Conservation (phyloP, 2,797 vertebrate genomes). For the Hoplostethus mediterraneus region DNA sequence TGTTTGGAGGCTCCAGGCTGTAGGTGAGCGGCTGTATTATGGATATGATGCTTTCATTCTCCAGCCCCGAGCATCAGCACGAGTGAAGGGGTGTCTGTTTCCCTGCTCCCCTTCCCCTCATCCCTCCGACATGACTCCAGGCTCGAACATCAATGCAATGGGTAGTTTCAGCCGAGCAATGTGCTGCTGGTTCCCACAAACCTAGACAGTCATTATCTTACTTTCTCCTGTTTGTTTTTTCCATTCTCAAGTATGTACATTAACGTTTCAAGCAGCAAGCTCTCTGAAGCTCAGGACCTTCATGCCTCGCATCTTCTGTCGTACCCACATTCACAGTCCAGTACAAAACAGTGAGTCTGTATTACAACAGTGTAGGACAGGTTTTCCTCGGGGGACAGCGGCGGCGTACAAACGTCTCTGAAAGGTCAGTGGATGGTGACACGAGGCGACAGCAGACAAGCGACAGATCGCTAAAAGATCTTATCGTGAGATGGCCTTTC, state of each 20-base stretch:
- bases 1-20: conserved; percentile 15
- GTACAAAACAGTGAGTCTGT: background rate
- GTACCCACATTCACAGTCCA: background rate
- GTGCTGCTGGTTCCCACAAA: too few species aligned
- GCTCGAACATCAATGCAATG: background rate
- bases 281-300: background rate
- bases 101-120: conserved; percentile 18
- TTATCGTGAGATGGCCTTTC: conserved; percentile 67
- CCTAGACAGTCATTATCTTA: too few species aligned
- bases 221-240: too few species aligned
- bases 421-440: conserved; percentile 65
- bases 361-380: background rate
- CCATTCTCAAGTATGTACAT: too few species aligned
- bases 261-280: too few species aligned
- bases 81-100: conserved; percentile 25
- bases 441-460: conserved; percentile 26
- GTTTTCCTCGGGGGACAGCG: conserved; percentile 8
- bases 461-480: conserved; percentile 37
- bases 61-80: conserved; percentile 39
- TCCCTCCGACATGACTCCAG: conserved; percentile 24
- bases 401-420: conserved; percentile 21
- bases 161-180: too few species aligned
- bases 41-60: conserved; percentile 18
- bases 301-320: background rate
- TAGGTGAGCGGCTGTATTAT: conserved; percentile 42